phyloP scores from a whole-genome alignment of 2,797 vertebrate species.

The Podarcis siculus region DNA sequence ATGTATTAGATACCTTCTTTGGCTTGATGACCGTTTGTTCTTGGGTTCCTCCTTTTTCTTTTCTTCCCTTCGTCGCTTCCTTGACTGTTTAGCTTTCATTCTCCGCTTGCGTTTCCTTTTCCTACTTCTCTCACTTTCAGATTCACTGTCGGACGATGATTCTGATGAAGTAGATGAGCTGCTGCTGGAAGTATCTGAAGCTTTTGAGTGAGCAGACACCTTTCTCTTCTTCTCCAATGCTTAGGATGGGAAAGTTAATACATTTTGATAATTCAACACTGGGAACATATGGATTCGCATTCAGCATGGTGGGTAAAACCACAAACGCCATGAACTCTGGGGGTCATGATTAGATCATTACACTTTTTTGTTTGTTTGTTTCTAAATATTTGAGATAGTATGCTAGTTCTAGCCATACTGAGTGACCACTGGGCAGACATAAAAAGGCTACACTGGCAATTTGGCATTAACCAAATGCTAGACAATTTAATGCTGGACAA shows the following conservation, averaged over 20 bases:
- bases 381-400: not conserved
- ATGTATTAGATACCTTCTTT: slow-evolving; percentile 76
- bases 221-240: slow-evolving; percentile 87
- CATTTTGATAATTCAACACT: not conserved
- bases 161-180: slow-evolving; percentile 83
- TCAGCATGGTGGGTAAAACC: not conserved
- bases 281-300: not conserved
- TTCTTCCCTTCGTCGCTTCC: slow-evolving; percentile 82
- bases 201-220: slow-evolving; percentile 82
- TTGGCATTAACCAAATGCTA: not conserved
- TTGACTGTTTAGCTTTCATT: slow-evolving; percentile 83
- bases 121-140: slow-evolving; percentile 77
- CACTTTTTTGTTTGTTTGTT: not conserved
- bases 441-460: not conserved
- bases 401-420: not conserved
- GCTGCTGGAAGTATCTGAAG: slow-evolving; percentile 82
- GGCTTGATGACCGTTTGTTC: slow-evolving; percentile 66
- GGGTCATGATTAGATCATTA: too few species aligned
- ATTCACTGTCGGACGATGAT: slow-evolving; percentile 83
- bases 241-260: slow-evolving; percentile 38
- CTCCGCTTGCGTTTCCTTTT: slow-evolving; percentile 82
- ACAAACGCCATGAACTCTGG: not conserved
- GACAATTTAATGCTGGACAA: not conserved
- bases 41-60: slow-evolving; percentile 74
- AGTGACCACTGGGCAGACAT: not conserved